Base-by-base conservation (phyloP, 1,140 invertebrate genomes). In the Drosophila triauraria region DNA sequence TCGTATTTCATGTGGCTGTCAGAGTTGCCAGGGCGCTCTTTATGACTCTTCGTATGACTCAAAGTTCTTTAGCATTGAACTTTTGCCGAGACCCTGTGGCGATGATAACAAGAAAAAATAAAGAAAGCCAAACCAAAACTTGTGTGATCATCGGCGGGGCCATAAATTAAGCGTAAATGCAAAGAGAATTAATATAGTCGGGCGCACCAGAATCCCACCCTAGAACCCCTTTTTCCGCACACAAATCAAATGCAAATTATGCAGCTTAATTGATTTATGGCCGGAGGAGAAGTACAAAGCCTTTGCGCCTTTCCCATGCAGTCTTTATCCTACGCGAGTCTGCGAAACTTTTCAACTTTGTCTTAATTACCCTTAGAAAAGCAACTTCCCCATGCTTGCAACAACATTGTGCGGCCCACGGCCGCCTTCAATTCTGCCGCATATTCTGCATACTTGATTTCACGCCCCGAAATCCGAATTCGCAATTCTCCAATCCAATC, bases 211-310 rank as follows among this genome's bases (percentile, higher is more conserved):
- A 44, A 23, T 25, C 56, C 35, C 38, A 30, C 58, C 38, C 64
- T 42, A 13, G 9, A 62, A 72, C 62, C 78, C 75, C 70, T 76
- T 76, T 68, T 75, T 59, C 20, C 30, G 44, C 72, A 68, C 84
- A 88, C 84, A 88, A 88, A 88, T 88, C 85, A 88, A 85, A 88
- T 88, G 85, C 85, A 88, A 90, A 88, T 88, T 88, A 85, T 88
- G 81, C 78, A 75, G 69, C 85, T 57, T 88, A 88, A 88, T 88
- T 88, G 85, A 88, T 88, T 88, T 88, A 88, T 90, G 75, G 72
- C 65, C 38, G 43, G 42, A 68, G 40, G 53, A 27, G 60, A 42
- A 75, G 58, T 62, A 74, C 57, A 75, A 64, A 78, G 75, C 75
- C 60, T 69, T 72, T 65, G 67, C 65, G 69, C 80, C 72, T 83